Percentiles rank a stretch among this genome's conserved stretches.
phyloP scores from a whole-genome alignment of 2,113 vertebrate species.

The Urocolius indicus region DNA sequence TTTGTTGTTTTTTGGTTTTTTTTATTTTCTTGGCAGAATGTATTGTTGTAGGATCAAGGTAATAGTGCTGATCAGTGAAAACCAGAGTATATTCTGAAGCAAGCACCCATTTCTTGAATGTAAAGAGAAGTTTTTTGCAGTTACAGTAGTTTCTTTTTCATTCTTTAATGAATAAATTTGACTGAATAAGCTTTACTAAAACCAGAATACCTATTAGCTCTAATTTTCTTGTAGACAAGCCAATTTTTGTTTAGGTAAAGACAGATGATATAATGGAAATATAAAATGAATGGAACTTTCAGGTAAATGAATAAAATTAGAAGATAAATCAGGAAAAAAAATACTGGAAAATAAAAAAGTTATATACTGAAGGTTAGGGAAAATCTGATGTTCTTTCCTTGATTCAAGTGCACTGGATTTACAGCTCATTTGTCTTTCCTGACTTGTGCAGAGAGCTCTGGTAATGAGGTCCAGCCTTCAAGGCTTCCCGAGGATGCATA shows the following conservation, averaged over 20 bases:
- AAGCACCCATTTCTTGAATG: not conserved
- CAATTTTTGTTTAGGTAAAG: not conserved
- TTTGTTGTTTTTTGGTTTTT: not conserved
- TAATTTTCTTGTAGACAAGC: not conserved
- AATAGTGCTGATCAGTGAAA: not conserved
- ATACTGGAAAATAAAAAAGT: not conserved
- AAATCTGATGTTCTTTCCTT: not conserved
- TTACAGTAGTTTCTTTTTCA: not conserved
- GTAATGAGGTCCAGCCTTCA: not conserved
- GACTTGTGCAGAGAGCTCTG: accelerated
- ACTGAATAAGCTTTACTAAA: not conserved
- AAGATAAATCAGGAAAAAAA: not conserved
- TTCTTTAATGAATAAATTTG: not conserved
- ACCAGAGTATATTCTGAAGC: not conserved
- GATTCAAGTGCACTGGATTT: not conserved
- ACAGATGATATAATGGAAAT: not conserved
- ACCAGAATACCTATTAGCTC: not conserved
- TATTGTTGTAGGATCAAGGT: not conserved
- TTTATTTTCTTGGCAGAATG: not conserved
- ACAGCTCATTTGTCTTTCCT: not conserved
- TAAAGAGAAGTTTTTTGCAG: not conserved
- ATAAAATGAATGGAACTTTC: not conserved
- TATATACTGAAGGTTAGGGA: not conserved
- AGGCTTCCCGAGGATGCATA: not conserved
- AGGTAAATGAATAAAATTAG: not conserved